phyloP scores from a whole-genome alignment of 2,113 vertebrate genomes.

The Megaptera novaeangliae region DNA sequence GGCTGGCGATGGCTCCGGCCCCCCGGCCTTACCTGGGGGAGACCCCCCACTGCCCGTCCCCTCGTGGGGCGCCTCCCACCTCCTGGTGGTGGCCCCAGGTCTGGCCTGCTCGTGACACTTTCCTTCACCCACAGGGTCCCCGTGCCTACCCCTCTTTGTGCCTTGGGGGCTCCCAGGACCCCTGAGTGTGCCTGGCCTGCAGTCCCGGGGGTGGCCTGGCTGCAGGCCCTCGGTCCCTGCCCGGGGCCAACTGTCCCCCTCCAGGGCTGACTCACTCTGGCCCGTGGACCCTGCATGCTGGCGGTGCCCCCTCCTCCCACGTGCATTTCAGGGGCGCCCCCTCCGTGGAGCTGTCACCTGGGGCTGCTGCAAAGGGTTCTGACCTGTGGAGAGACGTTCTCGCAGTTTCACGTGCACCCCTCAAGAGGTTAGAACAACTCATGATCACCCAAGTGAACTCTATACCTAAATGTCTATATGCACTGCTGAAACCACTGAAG shows the following conservation, averaged over 20 bases:
- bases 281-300: not conserved
- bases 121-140: not conserved
- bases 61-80: accelerated
- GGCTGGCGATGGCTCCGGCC: not conserved
- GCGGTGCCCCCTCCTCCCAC: not conserved
- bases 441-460: not conserved
- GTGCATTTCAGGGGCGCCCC: not conserved
- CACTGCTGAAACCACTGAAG: accelerated
- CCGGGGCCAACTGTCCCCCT: not conserved
- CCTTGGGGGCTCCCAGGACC: not conserved
- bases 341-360: too few species aligned
- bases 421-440: not conserved
- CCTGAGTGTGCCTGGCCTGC: not conserved
- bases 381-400: not conserved
- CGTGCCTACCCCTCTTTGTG: not conserved
- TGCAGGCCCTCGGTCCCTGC: not conserved
- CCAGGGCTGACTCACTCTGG: not conserved
- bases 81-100: not conserved
- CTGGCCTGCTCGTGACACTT: not conserved
- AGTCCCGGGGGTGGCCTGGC: not conserved
- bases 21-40: not conserved
- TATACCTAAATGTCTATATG: accelerated
- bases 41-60: too few species aligned
- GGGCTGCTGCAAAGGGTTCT: not conserved
- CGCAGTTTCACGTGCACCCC: accelerated